These are phyloP conservation scores for Gouania willdenowi DNA, from an alignment of 2,797 vertebrate species.

Conservation along the genomic window DNA sequence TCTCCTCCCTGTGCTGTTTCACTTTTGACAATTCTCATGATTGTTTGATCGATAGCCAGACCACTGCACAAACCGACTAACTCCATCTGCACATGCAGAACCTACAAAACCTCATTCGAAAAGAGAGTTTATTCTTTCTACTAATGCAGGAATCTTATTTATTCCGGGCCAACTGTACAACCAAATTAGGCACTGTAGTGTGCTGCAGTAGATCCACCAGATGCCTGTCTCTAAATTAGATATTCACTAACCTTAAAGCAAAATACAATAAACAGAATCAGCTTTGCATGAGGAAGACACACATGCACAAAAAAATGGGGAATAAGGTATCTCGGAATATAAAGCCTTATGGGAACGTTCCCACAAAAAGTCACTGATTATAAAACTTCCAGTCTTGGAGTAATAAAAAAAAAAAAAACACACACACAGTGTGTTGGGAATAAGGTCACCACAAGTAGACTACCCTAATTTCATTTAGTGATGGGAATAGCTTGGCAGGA, in stretches of 20 bases:
- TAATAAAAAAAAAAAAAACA: slow-evolving; percentile 36
- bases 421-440: slow-evolving; percentile 19
- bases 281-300: background rate
- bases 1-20: too few species aligned
- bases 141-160: too few species aligned
- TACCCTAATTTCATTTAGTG: slow-evolving; percentile 42
- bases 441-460: slow-evolving; percentile 30
- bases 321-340: slow-evolving; percentile 13
- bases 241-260: slow-evolving; percentile 7
- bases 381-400: slow-evolving; percentile 22
- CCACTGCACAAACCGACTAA: too few species aligned
- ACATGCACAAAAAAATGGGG: background rate
- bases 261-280: slow-evolving; percentile 5
- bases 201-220: slow-evolving; percentile 19
- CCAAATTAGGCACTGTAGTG: slow-evolving; percentile 49
- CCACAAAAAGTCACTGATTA: slow-evolving; percentile 41
- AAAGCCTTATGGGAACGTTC: slow-evolving; percentile 19
- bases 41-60: too few species aligned
- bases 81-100: too few species aligned
- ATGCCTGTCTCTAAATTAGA: slow-evolving; percentile 24
- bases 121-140: too few species aligned
- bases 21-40: too few species aligned
- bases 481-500: slow-evolving; percentile 2
- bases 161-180: slow-evolving; percentile 16
- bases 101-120: too few species aligned